These are phyloP conservation scores for Gnathonemus longibarbis DNA, from an alignment of 2,113 vertebrate genomes.

Conservation along the genomic window DNA sequence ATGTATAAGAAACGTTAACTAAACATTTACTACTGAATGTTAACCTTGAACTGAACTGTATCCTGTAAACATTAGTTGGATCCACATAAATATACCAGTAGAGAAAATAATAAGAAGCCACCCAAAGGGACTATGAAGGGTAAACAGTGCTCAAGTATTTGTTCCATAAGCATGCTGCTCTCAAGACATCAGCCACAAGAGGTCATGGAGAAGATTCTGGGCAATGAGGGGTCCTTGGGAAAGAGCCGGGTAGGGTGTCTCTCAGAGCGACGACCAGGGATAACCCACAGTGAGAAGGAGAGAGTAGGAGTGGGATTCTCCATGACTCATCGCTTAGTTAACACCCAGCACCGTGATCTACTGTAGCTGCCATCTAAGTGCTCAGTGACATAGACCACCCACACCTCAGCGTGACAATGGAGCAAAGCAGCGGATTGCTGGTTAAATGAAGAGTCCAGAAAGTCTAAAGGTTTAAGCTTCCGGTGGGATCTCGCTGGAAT, in stretches of 20 bases:
- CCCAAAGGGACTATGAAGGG: background rate
- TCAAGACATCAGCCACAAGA: background rate
- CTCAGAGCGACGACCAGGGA: too few species aligned
- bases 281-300: background rate
- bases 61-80: background rate
- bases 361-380: background rate
- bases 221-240: constrained; percentile 11
- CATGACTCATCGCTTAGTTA: background rate
- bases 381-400: background rate
- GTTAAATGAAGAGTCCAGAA: background rate
- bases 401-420: background rate
- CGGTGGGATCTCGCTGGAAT: background rate
- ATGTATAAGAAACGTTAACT: background rate
- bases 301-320: background rate
- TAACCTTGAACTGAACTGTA: background rate
- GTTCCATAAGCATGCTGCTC: background rate
- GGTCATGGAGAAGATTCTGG: background rate
- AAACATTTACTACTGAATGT: background rate
- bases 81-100: background rate
- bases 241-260: background rate
- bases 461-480: background rate
- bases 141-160: background rate
- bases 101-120: background rate
- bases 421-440: background rate
- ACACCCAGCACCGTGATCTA: background rate